Conservation (phyloP, 2,797 vertebrate species). For the Chloroceryle amazona region DNA sequence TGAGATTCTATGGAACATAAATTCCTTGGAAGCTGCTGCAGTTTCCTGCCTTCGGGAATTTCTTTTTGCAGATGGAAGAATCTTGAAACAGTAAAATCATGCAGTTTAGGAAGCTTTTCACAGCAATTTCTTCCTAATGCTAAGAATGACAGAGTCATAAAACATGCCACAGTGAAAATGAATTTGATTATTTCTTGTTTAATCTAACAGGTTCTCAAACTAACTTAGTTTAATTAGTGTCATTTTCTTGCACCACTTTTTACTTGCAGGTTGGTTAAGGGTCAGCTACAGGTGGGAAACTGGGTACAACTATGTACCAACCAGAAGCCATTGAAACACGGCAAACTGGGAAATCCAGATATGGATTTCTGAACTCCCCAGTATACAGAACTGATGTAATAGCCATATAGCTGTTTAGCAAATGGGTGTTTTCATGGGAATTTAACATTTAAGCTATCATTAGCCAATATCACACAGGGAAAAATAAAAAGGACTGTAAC, state of each 20-base stretch:
- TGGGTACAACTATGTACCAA: not conserved
- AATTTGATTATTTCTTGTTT: not conserved
- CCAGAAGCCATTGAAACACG: not conserved
- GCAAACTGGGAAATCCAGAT: not conserved
- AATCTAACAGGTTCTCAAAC: not conserved
- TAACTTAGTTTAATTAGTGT: not conserved
- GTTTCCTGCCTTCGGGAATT: conserved; percentile 40
- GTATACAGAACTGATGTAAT: not conserved
- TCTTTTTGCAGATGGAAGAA: conserved; percentile 40
- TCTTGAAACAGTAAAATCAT: not conserved
- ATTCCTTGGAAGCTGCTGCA: conserved; percentile 63
- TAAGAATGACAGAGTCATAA: not conserved
- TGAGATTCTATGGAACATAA: conserved; percentile 56
- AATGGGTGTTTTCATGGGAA: not conserved
- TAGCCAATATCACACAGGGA: not conserved
- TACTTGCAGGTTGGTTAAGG: not conserved
- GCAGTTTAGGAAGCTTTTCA: not conserved
- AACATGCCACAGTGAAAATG: not conserved
- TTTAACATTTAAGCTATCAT: not conserved
- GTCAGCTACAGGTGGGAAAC: not conserved
- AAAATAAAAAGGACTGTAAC: not conserved
- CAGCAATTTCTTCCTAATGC: not conserved
- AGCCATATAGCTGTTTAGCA: not conserved
- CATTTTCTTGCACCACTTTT: not conserved
- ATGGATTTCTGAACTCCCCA: not conserved